These are phyloP conservation scores for Trididemnum clinides DNA, from an alignment of 23 tunicate genomes.

Conservation along the genomic window DNA sequence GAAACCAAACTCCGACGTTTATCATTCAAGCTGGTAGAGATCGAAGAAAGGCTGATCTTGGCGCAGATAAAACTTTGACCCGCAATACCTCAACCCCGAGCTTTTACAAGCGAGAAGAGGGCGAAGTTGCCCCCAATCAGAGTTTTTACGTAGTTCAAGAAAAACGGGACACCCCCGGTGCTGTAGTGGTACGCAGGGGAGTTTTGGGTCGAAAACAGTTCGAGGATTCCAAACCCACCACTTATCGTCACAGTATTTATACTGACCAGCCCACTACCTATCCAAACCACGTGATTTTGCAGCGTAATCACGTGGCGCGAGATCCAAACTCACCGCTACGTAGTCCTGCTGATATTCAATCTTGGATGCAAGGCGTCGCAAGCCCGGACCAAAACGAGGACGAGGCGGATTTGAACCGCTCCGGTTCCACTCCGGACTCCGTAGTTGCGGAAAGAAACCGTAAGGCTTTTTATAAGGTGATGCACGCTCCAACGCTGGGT, in stretches of 20 bases:
- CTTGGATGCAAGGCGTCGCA: not conserved
- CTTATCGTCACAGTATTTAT: slow-evolving; percentile 60
- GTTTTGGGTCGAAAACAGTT: not conserved
- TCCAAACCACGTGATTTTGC: not conserved
- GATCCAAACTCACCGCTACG: not conserved
- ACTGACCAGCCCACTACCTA: slow-evolving; percentile 48
- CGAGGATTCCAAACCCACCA: not conserved
- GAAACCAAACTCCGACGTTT: not conserved
- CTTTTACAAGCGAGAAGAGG: slow-evolving; percentile 45
- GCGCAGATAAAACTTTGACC: not conserved
- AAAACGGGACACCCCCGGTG: not conserved
- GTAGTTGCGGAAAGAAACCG: slow-evolving; percentile 60
- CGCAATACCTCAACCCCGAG: not conserved
- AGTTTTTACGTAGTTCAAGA: slow-evolving; percentile 45
- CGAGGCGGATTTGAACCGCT: not conserved
- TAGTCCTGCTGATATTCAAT: not conserved
- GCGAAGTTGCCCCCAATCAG: slow-evolving; percentile 72
- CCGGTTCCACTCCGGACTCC: slow-evolving; percentile 36
- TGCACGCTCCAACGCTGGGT: slow-evolving; percentile 29
- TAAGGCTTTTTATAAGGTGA: slow-evolving; percentile 40
- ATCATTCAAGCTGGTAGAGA: not conserved
- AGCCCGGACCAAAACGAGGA: not conserved
- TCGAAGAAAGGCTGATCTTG: not conserved
- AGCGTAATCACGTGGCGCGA: not conserved
- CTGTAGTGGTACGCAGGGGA: slow-evolving; percentile 5